Base-by-base conservation (phyloP, 2,797 vertebrate genomes). In the Gymnodraco acuticeps region DNA sequence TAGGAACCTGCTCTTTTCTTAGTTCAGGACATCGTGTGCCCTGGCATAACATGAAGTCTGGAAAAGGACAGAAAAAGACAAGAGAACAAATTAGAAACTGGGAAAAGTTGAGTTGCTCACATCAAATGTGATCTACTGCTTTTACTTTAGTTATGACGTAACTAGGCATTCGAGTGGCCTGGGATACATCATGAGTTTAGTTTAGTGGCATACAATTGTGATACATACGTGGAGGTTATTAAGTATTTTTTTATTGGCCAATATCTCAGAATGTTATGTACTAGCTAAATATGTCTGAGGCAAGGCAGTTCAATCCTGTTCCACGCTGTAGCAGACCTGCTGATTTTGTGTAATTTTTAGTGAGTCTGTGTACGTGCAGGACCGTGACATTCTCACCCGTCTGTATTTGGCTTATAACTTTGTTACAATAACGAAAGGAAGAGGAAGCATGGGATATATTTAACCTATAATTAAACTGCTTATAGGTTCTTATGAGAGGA, bases 391-490 rank as follows among this genome's bases (percentile, higher is more conserved):
- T 56, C 50, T 27, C 55, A 10, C 17, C 27, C 1, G 0, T 60
- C 6, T 45, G 3, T 72, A 17, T 60, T 70, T 42, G 19, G 12
- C 17, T 31, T 45, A 19, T 27, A 17, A 17, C 38, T 55, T 51
- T 23, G 11, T 42, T 53, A 47, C 31, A 33, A 33, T 33, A 33
- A 23, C 20, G 23, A 23, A 33, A 33, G 31, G 6, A 4, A 62
- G 70, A 73, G 17, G 17, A 56, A 66, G 73, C 70, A 50, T 78
- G 46, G 71, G 61, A 51, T 77, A 54, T 72, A 72, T 47, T 80
- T 70, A 82, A 80, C 70, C 62, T 19, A 50, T 42, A 80, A 75
- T 83, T 82, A 60, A 73, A 76, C 67, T 3, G 2, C 14, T 54
- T 74, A 54, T 56, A 70, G 17, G 50, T 75, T 75, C 59, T 78